Evolutionary conservation across 2,113 vertebrate genomes (phyloP), one percentile per base, ranked within the genome.

Genomic region (Antennarius striatus): DNA sequence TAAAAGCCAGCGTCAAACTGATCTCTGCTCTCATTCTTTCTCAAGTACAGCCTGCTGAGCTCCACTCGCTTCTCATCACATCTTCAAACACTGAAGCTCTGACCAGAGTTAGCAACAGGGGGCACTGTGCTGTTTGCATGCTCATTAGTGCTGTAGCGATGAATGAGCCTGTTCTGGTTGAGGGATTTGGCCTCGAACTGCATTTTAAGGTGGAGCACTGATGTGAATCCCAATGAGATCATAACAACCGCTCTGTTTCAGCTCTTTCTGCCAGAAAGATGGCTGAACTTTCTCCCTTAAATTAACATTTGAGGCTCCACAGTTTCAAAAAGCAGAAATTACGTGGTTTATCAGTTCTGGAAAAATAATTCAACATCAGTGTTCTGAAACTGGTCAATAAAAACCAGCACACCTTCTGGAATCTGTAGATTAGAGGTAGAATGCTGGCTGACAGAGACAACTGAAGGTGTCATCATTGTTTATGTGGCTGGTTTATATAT

Each of bases 191-290:
- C 57, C 49, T 75, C 36, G 8, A 58, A 60, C 64, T 77, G 70
- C 77, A 52, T 15, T 75, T 68, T 49, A 15, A 48, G 63, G 73
- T 68, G 47, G 63, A 71, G 75, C 13, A 45, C 36, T 56, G 71
- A 69, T 59, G 78, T 75, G 77, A 84, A 84, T 86, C 22, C 32
- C 32, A 36, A 36, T 36, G 32, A 36, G 4, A 5, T 7, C 7
- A 7, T 36, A 1, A 36, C 32, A 36, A 36, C 32, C 1, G 7
- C 5, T 3, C 32, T 36, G 32, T 36, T 36, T 4, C 7, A 36
- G 32, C 32, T 36, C 32, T 36, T 4, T 36, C 32, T 36, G 7
- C 2, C 22, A 22, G 22, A 36, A 36, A 36, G 32, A 36, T 36
- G 32, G 32, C 32, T 4, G 32, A 36, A 7, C 32, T 36, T 36